Evolutionary conservation across 2,888 invertebrate genomes (phyloP), one percentile per base, ranked within the genome.

Genomic region (Archips crataeganus): DNA sequence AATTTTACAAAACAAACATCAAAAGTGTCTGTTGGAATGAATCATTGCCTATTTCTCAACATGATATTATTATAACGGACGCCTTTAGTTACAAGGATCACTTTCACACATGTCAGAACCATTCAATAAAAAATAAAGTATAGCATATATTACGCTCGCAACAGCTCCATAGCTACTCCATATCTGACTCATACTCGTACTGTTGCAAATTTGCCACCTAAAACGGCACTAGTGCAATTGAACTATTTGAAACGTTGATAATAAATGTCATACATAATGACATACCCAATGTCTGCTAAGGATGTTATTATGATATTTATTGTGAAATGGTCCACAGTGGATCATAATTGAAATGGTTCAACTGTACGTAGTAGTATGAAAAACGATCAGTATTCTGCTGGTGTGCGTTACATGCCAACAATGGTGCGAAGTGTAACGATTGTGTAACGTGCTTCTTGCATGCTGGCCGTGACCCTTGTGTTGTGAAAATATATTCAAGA

Each of bases 351-450:
- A 5, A 47, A 47, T 4, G 47, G n/a, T 49, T 49, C 47, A 49
- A 49, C 51, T 8, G 23, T 54, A 8, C 54, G 9, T 9, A 54
- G 23, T 15, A 9, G 54, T 9, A 23, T 54, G 23, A 54, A 54
- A 54, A 54, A 13, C 54, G 23, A 59, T 66, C 42, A 69, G 59
- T 49, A 69, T 69, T 73, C 69, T 34, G 49, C 42, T 15, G 57
- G 68, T 49, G 64, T 49, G 42, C 13, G 47, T 70, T 70, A 42
- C 74, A 42, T 65, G 45, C 47, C 57, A 54, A 74, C 74, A 74
- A 74, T 69, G 60, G 70, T 74, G 64, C 47, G 70, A 74, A 74
- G 59, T 74, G 65, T 74, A 74, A 74, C 74, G 65, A 42, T 74
- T 74, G 70, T 54, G 65, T 69, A 74, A 74, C n/a, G 23, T 32